Base-by-base conservation (phyloP, 2,113 vertebrate genomes). In the Vulpes lagopus region DNA sequence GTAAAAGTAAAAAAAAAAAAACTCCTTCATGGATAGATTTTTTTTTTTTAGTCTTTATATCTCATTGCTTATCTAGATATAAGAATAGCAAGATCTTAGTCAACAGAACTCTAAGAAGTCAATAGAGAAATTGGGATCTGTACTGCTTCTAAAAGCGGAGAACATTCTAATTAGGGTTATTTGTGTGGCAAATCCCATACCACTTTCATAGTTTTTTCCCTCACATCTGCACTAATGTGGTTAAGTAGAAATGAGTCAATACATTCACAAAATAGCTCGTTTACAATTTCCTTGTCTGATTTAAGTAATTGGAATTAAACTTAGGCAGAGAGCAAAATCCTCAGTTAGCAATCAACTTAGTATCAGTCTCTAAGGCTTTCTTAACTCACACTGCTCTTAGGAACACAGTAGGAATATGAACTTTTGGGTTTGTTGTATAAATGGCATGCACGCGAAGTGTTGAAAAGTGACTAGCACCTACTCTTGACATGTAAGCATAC, bases 211-310 rank as follows among this genome's bases (percentile, higher is more conserved):
- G 67, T 90, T 87, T 78, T 78, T 12, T 55, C 65, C n/a, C 32
- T 92, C 60, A 82, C 55, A 73, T 78, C 73, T 64, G 55, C 78
- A 93, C 81, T 69, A 71, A 88, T 8, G 81, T 25, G 57, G 20
- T 82, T 82, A 82, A 94, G 78, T 35, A 64, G 73, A 84, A 79
- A 20, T 3, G 79, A 95, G 49, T 91, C 93, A 60, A 43, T 53
- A 91, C 17, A 65, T 35, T 91, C 62, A 87, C 86, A 92, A 73
- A 89, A 89, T 25, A 81, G 71, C 49, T 92, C 59, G 92, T 53
- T 96, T 93, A 86, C 57, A 92, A 92, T 80, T 95, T 91, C 38
- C 87, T 91, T 81, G 84, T 32, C 53, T n/a, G n/a, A 81, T 84
- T 17, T 91, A 89, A 73, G 65, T 89, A 67, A 60, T 62, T 69